Conservation (phyloP, 1,140 invertebrate species). For the Achatina immaculata region DNA sequence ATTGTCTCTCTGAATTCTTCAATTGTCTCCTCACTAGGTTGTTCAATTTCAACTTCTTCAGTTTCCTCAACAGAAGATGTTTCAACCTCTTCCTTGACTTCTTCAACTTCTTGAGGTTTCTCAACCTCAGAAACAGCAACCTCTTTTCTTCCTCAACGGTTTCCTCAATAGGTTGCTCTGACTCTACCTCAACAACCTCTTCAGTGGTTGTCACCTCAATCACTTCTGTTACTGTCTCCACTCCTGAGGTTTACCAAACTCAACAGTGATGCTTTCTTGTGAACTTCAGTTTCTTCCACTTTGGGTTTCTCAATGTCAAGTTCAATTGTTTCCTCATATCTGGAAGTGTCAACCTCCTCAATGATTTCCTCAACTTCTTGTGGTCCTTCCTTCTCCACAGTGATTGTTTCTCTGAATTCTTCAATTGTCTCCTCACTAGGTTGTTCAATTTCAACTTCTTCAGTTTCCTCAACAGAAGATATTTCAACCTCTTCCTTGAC, state of each 20-base stretch:
- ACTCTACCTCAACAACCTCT: no score
- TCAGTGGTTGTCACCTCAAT: no score
- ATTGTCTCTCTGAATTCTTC: constrained; percentile 32
- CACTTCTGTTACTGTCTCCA: no score
- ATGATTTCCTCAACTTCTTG: constrained; percentile 21
- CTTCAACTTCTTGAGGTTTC: constrained; percentile 29
- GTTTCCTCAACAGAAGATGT: constrained; percentile 34
- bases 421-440: no score
- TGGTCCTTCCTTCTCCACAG: background rate
- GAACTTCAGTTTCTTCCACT: no score
- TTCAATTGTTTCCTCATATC: no score
- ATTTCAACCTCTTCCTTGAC: constrained; percentile 31
- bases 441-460: no score
- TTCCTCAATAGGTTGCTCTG: constrained; percentile 9
- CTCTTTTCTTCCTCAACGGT: constrained; percentile 36
- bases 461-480: constrained; percentile 27
- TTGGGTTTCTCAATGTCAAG: no score
- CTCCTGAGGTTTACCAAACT: no score
- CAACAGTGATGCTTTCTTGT: no score
- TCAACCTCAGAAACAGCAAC: no score
- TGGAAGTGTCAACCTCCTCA: no score
- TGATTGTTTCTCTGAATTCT: constrained; percentile 22
- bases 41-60: constrained; percentile 41
- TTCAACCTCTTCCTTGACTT: constrained; percentile 27
- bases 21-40: background rate